Conservation (phyloP, 1,140 invertebrate species). For the Catajapyx aquilonaris region DNA sequence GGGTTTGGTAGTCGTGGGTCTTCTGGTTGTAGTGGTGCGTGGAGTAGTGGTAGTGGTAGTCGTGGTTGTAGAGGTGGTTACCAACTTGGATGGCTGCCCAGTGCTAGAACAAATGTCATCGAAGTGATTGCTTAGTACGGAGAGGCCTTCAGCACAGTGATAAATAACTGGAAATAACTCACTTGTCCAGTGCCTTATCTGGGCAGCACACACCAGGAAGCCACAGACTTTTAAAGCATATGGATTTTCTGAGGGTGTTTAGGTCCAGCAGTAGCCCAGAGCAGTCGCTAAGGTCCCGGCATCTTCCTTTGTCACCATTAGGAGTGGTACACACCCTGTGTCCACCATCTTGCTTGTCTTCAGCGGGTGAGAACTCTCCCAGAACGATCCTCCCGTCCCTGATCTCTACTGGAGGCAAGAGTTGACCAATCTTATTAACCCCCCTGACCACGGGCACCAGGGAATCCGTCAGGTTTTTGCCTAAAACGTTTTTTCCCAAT, state of each 20-base stretch:
- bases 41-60: conserved; percentile 20
- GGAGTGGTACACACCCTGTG: conserved; percentile 50
- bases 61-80: conserved; percentile 15
- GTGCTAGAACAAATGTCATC: no score
- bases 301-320: conserved; percentile 50
- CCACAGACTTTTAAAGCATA: conserved; percentile 80
- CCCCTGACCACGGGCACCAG: conserved; percentile 48
- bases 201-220: conserved; percentile 83
- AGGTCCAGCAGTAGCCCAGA: conserved; percentile 67
- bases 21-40: conserved; percentile 10
- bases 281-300: conserved; percentile 71
- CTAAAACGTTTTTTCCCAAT: conserved; percentile 56
- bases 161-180: neutral
- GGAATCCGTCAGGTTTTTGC: conserved; percentile 53
- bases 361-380: neutral
- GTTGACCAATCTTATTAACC: conserved; percentile 16
- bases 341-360: conserved; percentile 10
- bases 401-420: conserved; percentile 28
- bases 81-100: no score
- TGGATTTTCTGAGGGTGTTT: conserved; percentile 53
- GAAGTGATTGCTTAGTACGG: no score
- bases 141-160: no score
- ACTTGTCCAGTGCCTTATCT: conserved; percentile 18
- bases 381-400: conserved; percentile 16
- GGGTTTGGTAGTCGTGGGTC: no score